Conservation (phyloP, 2,888 invertebrate genomes). For the Craniophora ligustri region DNA sequence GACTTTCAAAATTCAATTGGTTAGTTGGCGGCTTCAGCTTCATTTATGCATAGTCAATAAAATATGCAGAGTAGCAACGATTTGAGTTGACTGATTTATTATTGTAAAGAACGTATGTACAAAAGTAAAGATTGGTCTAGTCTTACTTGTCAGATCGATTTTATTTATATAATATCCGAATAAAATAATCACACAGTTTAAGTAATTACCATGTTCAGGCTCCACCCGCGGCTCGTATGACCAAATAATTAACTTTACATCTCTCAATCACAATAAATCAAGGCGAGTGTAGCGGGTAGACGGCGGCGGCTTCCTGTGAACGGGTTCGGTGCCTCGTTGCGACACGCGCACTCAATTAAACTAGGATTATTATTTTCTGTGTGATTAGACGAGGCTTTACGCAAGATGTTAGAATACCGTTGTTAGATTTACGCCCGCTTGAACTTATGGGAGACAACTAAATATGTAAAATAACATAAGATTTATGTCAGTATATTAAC, state of each 20-base stretch:
- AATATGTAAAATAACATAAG: too few relatives aligned
- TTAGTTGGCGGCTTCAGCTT: too few relatives aligned
- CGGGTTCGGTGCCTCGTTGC: slow-evolving; percentile 23
- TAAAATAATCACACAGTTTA: background rate
- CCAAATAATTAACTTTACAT: slow-evolving; percentile 6
- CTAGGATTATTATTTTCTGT: background rate
- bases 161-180: background rate
- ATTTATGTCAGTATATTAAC: too few relatives aligned
- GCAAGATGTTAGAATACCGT: background rate
- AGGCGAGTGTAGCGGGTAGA: slow-evolving; percentile 13
- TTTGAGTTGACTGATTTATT: too few relatives aligned
- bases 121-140: too few relatives aligned
- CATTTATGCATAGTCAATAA: too few relatives aligned
- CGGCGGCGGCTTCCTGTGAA: slow-evolving; percentile 23
- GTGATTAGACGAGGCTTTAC: background rate
- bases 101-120: too few relatives aligned
- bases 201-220: background rate
- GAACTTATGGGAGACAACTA: too few relatives aligned
- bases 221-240: background rate
- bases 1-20: too few relatives aligned
- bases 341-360: background rate
- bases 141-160: background rate
- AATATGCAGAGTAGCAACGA: too few relatives aligned
- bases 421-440: too few relatives aligned
- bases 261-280: slow-evolving; percentile 32